Evolutionary conservation across 2,113 vertebrate species (phyloP), one percentile per base, ranked within the genome.

Genomic region (Oryzias javanicus): DNA sequence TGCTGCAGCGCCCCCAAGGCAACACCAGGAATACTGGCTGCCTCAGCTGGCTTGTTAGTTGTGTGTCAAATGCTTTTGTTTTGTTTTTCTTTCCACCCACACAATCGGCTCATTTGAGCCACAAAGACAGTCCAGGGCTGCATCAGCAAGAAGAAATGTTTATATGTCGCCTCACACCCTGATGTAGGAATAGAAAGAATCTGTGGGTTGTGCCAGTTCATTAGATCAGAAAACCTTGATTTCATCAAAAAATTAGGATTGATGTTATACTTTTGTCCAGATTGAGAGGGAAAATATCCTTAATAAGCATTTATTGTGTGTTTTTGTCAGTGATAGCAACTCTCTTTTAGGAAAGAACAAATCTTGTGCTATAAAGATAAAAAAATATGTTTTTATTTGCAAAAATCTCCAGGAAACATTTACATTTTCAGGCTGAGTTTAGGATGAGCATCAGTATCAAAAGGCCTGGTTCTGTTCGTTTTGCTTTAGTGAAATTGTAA

Each of bases 41-140:
- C 56, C 61, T 83, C 80, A 73, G 74, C 77, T 85, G 73, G 70
- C 69, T 71, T 49, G 64, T 82, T 65, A 68, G 64, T 25, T 51
- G 57, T 50, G 40, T 75, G 72, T 69, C 74, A 49, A 13, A 48
- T 8, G 12, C 52, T 69, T 74, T 52, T 24, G 14, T 69, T 74
- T 52, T 24, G 14, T 60, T 72, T 62, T 54, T 42, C 16, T 22
- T 1, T 29, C 40, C 47, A 4, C 25, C 1, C 50, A 45, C 45
- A 20, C 54, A 40, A 46, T 19, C 20, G 5, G 8, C 25, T 64
- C 27, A 60, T 61, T 56, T 51, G 70, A 45, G 44, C 52, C 49
- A 41, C 54, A 64, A 16, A 29, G 40, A 59, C 25, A 47, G 4
- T 72, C 42, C 62, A 70, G 72, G 70, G 29, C 44, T 45, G 4